Conservation (phyloP, 2,888 invertebrate genomes). For the Catocala nupta region DNA sequence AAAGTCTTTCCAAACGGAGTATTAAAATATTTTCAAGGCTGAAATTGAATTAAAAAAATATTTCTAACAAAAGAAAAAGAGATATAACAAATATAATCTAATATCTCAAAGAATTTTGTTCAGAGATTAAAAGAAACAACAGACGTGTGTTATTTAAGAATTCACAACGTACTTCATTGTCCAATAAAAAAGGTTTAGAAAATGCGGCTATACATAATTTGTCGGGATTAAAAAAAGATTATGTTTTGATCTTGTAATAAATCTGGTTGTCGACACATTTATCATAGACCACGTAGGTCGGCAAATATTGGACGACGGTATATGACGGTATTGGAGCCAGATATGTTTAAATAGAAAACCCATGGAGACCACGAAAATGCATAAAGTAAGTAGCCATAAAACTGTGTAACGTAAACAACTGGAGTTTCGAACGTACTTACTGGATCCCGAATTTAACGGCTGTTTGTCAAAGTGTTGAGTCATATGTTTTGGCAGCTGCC, state of each 20-base stretch:
- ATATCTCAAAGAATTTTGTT: too few relatives aligned
- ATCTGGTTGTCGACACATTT: conserved; percentile 29
- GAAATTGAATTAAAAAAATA: too few relatives aligned
- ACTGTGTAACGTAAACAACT: conserved; percentile 26
- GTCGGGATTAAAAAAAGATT: conserved; percentile 18
- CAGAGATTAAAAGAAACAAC: too few relatives aligned
- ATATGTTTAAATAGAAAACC: conserved; percentile 27
- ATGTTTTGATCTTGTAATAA: conserved; percentile 30
- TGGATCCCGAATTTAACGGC: conserved; percentile 28
- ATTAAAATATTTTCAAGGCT: too few relatives aligned
- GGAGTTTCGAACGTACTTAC: conserved; percentile 30
- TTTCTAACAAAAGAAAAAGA: too few relatives aligned
- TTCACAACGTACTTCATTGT: conserved; percentile 16
- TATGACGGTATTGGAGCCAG: conserved; percentile 16
- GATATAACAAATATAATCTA: too few relatives aligned
- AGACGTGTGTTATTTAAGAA: conserved; percentile 11
- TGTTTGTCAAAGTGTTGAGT: conserved; percentile 45
- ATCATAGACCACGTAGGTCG: conserved; percentile 33
- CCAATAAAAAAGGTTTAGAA: conserved; percentile 24
- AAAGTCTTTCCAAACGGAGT: too few relatives aligned
- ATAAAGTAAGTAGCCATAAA: conserved; percentile 34
- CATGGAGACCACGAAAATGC: conserved; percentile 21
- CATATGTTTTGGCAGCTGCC: conserved; percentile 51
- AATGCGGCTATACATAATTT: conserved; percentile 25
- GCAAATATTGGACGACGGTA: too few relatives aligned